Evolutionary conservation across 1,140 invertebrate species (phyloP).

Genomic region (Drosophila rhopaloa): DNA sequence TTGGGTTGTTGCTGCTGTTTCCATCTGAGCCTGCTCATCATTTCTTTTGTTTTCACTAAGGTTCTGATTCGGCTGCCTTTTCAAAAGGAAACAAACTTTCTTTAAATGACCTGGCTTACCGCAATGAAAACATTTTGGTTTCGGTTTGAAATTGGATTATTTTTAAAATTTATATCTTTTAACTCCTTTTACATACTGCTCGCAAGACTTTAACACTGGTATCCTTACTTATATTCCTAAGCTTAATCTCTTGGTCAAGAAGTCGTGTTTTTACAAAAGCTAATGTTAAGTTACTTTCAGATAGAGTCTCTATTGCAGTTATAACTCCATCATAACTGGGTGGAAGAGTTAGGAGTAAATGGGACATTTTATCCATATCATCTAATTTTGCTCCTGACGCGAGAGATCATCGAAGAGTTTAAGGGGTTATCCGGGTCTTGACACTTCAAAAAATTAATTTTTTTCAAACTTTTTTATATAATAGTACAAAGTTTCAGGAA

Average conservation of each 20-base stretch:
- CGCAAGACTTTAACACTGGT: slow-evolving; percentile 4
- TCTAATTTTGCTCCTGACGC: not conserved
- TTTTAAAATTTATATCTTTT: slow-evolving; percentile 10
- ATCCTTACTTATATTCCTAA: slow-evolving; percentile 12
- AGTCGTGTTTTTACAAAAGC: slow-evolving; percentile 14
- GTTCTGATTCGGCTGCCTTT: slow-evolving; percentile 31
- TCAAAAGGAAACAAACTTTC: slow-evolving; percentile 59
- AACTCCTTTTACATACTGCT: slow-evolving; percentile 6
- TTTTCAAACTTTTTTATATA: too few relatives aligned
- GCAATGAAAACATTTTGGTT: slow-evolving; percentile 64
- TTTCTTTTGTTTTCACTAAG: slow-evolving; percentile 10
- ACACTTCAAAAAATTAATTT: too few relatives aligned
- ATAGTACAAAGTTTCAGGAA: too few relatives aligned
- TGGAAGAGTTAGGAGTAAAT: slow-evolving; percentile 9
- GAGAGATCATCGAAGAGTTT: too few relatives aligned
- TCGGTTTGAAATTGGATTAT: slow-evolving; percentile 13
- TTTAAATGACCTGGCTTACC: slow-evolving; percentile 58
- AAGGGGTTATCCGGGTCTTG: too few relatives aligned
- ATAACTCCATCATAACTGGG: slow-evolving; percentile 7
- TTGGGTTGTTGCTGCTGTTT: not conserved
- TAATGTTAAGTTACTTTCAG: slow-evolving; percentile 3
- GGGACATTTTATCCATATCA: slow-evolving; percentile 11
- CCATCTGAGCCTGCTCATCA: slow-evolving; percentile 18
- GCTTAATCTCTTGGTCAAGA: slow-evolving; percentile 13
- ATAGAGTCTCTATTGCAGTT: not conserved